phyloP scores from a whole-genome alignment of 2,113 vertebrate species.

The Erinaceus europaeus region DNA sequence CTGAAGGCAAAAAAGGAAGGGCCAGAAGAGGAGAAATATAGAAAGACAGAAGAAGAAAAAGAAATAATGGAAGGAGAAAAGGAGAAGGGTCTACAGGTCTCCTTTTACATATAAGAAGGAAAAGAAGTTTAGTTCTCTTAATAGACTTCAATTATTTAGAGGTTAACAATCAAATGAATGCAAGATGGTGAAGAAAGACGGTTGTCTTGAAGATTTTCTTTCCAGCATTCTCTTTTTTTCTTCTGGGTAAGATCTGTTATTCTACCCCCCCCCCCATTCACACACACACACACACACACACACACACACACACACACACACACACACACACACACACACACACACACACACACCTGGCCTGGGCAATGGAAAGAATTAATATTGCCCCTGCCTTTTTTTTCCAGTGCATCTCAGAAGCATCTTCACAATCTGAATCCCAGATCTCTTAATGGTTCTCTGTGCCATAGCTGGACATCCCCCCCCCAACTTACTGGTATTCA shows the following conservation, averaged over 20 bases:
- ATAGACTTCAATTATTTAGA: neutral
- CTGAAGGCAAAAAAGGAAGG: no score
- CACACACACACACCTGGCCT: no score
- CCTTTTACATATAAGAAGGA: neutral
- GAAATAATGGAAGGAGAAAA: no score
- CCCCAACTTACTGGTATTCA: accelerated
- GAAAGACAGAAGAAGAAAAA: neutral
- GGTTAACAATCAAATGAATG: neutral
- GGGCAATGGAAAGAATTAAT: accelerated
- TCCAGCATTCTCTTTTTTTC: neutral
- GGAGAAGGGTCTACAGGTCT: neutral
- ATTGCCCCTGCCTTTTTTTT: accelerated
- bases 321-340: no score
- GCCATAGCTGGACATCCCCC: accelerated
- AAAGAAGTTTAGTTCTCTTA: neutral
- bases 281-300: no score
- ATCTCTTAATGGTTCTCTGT: no score
- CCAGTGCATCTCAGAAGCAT: neutral
- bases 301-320: no score
- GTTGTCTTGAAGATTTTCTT: neutral
- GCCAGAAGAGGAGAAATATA: neutral
- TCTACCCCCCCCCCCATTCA: no score
- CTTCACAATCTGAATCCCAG: accelerated
- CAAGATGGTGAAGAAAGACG: neutral
- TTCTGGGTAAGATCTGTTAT: neutral